These are phyloP conservation scores for Trichonephila clavipes DNA, from an alignment of 1,140 invertebrate species.

Conservation along the genomic window DNA sequence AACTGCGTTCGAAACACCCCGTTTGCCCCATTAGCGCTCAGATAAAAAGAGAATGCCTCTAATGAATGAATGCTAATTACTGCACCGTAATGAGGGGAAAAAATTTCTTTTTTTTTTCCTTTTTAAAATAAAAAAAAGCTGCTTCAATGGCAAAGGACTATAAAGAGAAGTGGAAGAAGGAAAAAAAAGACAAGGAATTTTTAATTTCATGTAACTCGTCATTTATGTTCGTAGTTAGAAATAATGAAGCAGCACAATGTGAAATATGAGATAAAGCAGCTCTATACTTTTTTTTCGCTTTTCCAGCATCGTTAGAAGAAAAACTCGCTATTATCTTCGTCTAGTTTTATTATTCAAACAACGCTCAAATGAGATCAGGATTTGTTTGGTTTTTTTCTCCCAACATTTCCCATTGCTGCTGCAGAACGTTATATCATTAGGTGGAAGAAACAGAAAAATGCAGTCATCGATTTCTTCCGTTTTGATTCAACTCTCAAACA, in stretches of 20 bases:
- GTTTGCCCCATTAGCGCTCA: conserved; percentile 60
- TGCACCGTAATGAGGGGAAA: conserved; percentile 61
- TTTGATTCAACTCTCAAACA: background rate
- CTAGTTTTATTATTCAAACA: conserved; percentile 72
- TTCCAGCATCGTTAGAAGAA: conserved; percentile 25
- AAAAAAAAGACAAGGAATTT: conserved; percentile 60
- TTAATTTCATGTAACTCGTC: conserved; percentile 74
- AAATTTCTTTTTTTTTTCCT: background rate
- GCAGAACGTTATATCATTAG: conserved; percentile 56
- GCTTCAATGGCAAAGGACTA: background rate
- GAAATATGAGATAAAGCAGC: conserved; percentile 59
- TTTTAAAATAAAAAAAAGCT: conserved; percentile 29
- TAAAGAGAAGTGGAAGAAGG: background rate
- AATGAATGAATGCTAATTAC: conserved; percentile 75
- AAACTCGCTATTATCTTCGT: conserved; percentile 37
- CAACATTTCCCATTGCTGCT: background rate
- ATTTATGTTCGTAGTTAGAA: conserved; percentile 70
- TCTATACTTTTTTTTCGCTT: background rate
- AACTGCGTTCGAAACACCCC: conserved; percentile 71
- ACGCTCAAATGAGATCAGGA: conserved; percentile 59
- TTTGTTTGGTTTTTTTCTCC: conserved; percentile 49
- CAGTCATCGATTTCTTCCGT: background rate
- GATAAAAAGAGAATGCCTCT: conserved; percentile 56
- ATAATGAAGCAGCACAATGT: conserved; percentile 64
- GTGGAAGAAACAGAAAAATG: background rate